These are phyloP conservation scores for Oriolus oriolus DNA, from an alignment of 2,113 vertebrate species.

Conservation along the genomic window DNA sequence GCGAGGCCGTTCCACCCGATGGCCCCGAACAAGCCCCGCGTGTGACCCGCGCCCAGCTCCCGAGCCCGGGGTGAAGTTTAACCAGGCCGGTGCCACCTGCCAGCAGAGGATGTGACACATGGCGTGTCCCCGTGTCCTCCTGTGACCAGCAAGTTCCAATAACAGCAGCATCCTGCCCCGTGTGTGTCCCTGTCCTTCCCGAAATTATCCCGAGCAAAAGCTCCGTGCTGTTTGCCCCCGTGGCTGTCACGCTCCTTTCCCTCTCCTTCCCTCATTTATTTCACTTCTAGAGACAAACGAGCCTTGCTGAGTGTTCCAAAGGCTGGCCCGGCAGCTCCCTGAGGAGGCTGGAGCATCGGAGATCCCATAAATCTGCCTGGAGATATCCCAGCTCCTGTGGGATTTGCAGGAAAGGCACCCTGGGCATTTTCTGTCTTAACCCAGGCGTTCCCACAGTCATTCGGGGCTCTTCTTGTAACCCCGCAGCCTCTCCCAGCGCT, in stretches of 20 bases:
- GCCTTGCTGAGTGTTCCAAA: not conserved
- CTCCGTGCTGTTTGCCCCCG: not conserved
- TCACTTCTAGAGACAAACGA: not conserved
- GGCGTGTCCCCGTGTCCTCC: fast-evolving
- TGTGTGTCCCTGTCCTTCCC: not conserved
- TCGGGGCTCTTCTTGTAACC: not conserved
- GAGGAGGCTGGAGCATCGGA: not conserved
- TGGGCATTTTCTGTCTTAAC: fast-evolving
- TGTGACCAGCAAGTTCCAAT: fast-evolving
- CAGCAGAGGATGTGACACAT: not conserved
- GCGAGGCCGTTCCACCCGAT: not conserved
- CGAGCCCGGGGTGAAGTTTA: not conserved
- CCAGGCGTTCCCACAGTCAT: not conserved
- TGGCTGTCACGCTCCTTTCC: not conserved
- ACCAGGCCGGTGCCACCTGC: not conserved
- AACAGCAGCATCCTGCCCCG: not conserved
- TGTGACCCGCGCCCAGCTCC: not conserved
- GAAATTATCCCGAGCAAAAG: too few relatives aligned
- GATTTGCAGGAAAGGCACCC: not conserved
- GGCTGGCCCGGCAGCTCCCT: not conserved
- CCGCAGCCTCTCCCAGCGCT: not conserved
- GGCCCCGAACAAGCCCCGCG: not conserved
- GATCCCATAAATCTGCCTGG: not conserved
- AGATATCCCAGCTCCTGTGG: not conserved
- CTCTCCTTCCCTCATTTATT: not conserved